These are phyloP conservation scores for Alitta virens DNA, from an alignment of 2,888 invertebrate genomes.

Conservation along the genomic window DNA sequence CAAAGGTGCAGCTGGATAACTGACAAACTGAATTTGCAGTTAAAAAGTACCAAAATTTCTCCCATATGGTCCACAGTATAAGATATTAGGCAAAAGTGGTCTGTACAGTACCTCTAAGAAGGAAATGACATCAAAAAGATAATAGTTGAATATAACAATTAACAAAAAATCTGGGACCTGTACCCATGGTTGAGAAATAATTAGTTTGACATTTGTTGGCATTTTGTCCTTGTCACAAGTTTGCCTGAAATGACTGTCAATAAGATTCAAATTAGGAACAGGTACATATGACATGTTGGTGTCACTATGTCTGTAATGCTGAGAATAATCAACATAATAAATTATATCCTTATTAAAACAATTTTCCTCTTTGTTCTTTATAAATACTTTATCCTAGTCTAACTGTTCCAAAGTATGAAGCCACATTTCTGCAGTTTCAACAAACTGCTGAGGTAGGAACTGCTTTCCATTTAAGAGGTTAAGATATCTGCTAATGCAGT, in stretches of 20 bases:
- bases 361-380: too few relatives aligned
- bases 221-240: neutral
- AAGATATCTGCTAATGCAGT: too few relatives aligned
- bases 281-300: neutral
- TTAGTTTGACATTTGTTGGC: neutral
- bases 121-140: slow-evolving; percentile 28
- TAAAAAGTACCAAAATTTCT: slow-evolving; percentile 14
- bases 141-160: slow-evolving; percentile 26
- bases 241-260: neutral
- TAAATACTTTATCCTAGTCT: too few relatives aligned
- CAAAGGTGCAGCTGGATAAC: slow-evolving; percentile 14
- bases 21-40: slow-evolving; percentile 22
- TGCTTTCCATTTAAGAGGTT: too few relatives aligned
- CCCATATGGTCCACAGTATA: slow-evolving; percentile 30
- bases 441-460: too few relatives aligned
- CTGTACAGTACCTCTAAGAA: slow-evolving; percentile 28
- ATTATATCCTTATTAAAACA: too few relatives aligned
- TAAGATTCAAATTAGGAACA: neutral
- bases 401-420: too few relatives aligned
- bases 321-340: too few relatives aligned
- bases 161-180: slow-evolving; percentile 22
- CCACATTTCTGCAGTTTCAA: too few relatives aligned
- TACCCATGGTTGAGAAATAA: slow-evolving; percentile 18
- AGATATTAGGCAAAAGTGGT: slow-evolving; percentile 26
- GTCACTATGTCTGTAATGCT: too few relatives aligned